These are phyloP conservation scores for Cariama cristata DNA, from an alignment of 2,113 vertebrate species.

Conservation along the genomic window DNA sequence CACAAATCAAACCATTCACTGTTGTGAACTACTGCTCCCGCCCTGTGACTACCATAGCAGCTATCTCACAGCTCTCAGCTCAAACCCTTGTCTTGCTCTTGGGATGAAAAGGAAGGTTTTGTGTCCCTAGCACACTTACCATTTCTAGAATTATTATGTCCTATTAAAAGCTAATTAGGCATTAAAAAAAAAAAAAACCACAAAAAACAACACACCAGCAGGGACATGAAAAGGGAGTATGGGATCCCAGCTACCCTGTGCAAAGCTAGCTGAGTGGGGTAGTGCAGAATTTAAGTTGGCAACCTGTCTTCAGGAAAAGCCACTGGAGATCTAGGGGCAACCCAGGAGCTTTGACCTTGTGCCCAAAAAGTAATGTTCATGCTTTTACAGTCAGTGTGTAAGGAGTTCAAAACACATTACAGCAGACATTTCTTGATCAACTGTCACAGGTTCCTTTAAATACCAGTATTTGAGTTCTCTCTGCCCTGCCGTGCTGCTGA, in stretches of 20 bases:
- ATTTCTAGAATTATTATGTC: neutral
- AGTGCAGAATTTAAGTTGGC: neutral
- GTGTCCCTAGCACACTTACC: neutral
- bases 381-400: neutral
- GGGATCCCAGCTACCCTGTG: neutral
- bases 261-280: neutral
- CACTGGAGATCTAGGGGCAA: neutral
- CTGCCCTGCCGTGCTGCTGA: rapidly evolving
- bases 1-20: neutral
- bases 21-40: neutral
- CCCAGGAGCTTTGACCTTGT: neutral
- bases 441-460: neutral
- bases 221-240: neutral
- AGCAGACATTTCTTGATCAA: neutral
- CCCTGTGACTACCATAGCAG: neutral
- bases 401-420: neutral
- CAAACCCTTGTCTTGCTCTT: neutral
- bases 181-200: neutral
- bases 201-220: neutral
- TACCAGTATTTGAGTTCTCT: neutral
- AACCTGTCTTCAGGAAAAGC: neutral
- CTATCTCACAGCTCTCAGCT: neutral
- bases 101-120: neutral
- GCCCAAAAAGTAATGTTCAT: neutral
- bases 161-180: neutral